Conservation (phyloP, 1,140 invertebrate species). For the Helicoverpa zea region DNA sequence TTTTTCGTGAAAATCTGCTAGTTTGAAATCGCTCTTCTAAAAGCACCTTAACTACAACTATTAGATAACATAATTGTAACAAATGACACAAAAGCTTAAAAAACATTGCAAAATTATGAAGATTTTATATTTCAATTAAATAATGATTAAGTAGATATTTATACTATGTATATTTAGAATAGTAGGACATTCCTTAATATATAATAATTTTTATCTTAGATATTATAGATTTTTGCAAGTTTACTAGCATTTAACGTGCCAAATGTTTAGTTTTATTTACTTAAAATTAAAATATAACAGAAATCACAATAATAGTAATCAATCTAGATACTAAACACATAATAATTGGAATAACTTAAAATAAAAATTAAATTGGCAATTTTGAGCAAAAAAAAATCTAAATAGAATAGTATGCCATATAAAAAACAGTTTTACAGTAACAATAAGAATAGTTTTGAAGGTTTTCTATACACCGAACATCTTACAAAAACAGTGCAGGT, state of each 20-base stretch:
- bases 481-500: no score
- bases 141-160: neutral
- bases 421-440: neutral
- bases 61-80: no score
- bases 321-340: slow-evolving; percentile 10
- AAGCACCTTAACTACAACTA: no score
- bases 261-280: neutral
- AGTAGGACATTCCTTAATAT: no score
- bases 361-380: slow-evolving; percentile 17
- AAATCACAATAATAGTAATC: slow-evolving; percentile 28
- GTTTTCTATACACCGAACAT: no score
- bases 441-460: neutral
- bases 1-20: no score
- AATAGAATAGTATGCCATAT: neutral
- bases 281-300: slow-evolving; percentile 15
- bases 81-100: no score
- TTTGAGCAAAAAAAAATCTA: slow-evolving; percentile 26
- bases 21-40: no score
- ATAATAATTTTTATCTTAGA: no score
- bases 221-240: neutral
- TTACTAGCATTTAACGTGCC: slow-evolving; percentile 25
- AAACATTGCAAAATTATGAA: no score
- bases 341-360: slow-evolving; percentile 39
- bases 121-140: no score
- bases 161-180: no score